phyloP scores from a whole-genome alignment of 2,113 vertebrate genomes.

The Protomyctophum bolini region DNA sequence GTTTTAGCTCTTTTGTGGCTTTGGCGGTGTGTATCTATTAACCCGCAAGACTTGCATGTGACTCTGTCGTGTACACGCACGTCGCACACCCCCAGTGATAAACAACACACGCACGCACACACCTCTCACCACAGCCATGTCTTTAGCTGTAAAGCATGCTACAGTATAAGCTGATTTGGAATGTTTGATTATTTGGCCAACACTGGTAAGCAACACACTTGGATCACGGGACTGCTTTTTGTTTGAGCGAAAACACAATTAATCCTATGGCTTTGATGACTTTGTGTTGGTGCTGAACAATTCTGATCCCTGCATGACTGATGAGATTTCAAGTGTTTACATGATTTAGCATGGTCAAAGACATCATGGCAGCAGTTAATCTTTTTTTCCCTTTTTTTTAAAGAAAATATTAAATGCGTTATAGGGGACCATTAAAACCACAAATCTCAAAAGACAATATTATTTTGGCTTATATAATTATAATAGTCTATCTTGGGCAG shows the following conservation, averaged over 20 bases:
- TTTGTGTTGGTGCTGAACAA: conserved; percentile 45
- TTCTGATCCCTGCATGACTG: conserved; percentile 30
- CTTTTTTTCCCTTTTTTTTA: too few relatives aligned
- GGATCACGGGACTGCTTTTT: conserved; percentile 65
- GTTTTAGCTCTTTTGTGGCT: conserved; percentile 54
- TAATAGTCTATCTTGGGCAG: too few relatives aligned
- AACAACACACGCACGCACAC: conserved; percentile 36
- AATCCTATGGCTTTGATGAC: conserved; percentile 59
- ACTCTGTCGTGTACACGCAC: conserved; percentile 52
- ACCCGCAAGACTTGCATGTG: conserved; percentile 62
- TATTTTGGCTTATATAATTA: too few relatives aligned
- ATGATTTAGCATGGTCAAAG: too few relatives aligned
- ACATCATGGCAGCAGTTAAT: too few relatives aligned
- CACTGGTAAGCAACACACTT: conserved; percentile 57
- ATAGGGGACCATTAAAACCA: too few relatives aligned
- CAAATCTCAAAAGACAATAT: too few relatives aligned
- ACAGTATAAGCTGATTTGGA: conserved; percentile 67
- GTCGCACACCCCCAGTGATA: conserved; percentile 48
- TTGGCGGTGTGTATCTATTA: conserved; percentile 26
- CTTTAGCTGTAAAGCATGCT: conserved; percentile 49
- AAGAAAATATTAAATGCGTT: too few relatives aligned
- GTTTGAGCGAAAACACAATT: conserved; percentile 53
- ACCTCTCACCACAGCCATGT: conserved; percentile 32
- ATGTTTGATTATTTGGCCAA: conserved; percentile 66
- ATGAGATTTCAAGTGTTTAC: too few relatives aligned